phyloP scores from a whole-genome alignment of 2,797 vertebrate species.

The Aselliscus stoliczkanus region DNA sequence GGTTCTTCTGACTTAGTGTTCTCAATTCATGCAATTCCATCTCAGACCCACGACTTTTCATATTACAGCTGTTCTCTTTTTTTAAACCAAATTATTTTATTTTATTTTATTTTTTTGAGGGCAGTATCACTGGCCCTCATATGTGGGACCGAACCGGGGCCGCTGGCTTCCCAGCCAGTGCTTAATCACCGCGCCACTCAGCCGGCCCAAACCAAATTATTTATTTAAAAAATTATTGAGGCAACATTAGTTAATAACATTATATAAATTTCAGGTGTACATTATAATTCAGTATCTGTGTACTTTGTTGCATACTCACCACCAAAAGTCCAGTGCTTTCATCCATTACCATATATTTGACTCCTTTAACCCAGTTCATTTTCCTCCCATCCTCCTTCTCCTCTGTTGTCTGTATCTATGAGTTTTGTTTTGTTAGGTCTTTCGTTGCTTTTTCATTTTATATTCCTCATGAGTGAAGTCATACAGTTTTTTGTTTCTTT shows the following conservation, averaged over 20 bases:
- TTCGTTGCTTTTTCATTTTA: neutral
- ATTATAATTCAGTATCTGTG: neutral
- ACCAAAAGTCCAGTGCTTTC: neutral
- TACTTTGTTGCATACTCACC: neutral
- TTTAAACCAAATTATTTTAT: neutral
- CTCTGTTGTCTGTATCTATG: neutral
- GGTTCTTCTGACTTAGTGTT: neutral
- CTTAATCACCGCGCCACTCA: too few species aligned
- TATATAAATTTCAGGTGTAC: neutral
- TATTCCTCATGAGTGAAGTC: neutral
- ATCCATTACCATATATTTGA: neutral
- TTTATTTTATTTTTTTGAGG: too few species aligned
- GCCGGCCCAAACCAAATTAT: neutral
- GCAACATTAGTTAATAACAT: neutral
- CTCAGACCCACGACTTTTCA: neutral
- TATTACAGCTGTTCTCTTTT: neutral
- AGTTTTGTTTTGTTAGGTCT: neutral
- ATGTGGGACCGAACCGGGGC: too few species aligned
- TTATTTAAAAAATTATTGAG: neutral
- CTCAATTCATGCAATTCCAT: neutral
- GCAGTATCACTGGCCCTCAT: too few species aligned
- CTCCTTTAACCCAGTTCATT: neutral
- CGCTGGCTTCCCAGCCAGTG: too few species aligned
- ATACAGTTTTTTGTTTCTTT: neutral
- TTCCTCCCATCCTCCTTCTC: neutral